Evolutionary conservation across 2,113 vertebrate genomes (phyloP).

Genomic region (Sialia sialis): DNA sequence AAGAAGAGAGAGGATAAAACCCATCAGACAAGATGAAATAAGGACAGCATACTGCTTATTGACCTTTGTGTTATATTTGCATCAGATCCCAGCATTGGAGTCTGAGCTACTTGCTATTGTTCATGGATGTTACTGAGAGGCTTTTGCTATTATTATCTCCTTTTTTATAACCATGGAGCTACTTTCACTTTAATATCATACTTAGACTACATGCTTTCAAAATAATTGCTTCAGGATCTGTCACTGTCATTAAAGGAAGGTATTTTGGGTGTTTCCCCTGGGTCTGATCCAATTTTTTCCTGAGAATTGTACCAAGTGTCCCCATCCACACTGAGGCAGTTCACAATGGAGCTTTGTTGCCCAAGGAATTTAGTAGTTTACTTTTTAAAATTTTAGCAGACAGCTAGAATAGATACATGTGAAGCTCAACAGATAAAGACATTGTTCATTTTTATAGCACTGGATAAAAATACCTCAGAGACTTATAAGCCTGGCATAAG

Average conservation of each 20-base stretch:
- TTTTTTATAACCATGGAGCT: neutral
- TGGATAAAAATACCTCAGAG: neutral
- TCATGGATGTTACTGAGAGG: neutral
- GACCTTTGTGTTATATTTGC: neutral
- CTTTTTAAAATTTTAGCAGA: neutral
- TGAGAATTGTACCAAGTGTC: neutral
- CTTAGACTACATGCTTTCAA: neutral
- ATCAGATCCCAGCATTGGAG: neutral
- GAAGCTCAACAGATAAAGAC: neutral
- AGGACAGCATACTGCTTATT: neutral
- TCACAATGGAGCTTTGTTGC: neutral
- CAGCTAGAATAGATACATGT: neutral
- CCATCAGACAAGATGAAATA: neutral
- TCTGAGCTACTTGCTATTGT: neutral
- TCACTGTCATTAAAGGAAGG: neutral
- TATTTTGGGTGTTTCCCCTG: slow-evolving; percentile 31
- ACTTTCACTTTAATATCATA: neutral
- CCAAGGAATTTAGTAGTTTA: neutral
- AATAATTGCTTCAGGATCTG: slow-evolving; percentile 19
- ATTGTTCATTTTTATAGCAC: neutral
- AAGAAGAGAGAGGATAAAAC: neutral
- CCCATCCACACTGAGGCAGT: neutral
- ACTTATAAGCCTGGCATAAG: neutral
- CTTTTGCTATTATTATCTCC: neutral
- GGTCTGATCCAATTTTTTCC: neutral